These are phyloP conservation scores for Homalodisca vitripennis DNA, from an alignment of 1,140 invertebrate genomes.

Conservation along the genomic window DNA sequence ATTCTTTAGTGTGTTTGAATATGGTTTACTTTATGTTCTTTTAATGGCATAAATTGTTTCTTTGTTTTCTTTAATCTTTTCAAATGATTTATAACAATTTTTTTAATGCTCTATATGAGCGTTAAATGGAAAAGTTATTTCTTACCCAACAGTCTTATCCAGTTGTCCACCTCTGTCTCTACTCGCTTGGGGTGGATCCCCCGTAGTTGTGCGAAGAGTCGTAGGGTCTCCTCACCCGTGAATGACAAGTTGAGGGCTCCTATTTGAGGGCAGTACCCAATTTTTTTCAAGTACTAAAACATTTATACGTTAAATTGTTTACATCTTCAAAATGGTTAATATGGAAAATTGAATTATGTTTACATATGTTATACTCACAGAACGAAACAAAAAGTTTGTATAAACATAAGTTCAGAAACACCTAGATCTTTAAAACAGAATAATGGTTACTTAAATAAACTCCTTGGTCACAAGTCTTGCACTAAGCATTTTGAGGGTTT, in stretches of 20 bases:
- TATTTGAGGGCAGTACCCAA: conserved; percentile 87
- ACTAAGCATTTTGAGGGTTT: too few species aligned
- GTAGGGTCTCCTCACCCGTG: conserved; percentile 78
- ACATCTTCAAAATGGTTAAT: too few species aligned
- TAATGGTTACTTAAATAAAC: too few species aligned
- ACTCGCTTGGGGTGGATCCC: conserved; percentile 67
- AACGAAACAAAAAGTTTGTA: too few species aligned
- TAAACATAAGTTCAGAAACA: too few species aligned
- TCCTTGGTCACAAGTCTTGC: too few species aligned
- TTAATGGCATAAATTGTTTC: background rate
- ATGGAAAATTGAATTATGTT: too few species aligned
- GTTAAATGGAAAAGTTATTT: background rate
- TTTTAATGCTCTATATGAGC: background rate
- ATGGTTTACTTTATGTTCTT: background rate
- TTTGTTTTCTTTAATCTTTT: background rate
- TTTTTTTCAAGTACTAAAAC: background rate
- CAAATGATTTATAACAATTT: background rate
- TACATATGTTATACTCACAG: too few species aligned
- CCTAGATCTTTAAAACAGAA: too few species aligned
- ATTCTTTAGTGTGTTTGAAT: background rate
- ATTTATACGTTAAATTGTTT: too few species aligned
- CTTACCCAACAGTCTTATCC: conserved; percentile 69
- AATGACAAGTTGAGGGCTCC: conserved; percentile 83
- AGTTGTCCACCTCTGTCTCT: conserved; percentile 63
- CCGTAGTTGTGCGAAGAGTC: conserved; percentile 74